phyloP scores from a whole-genome alignment of 2,797 vertebrate species.

The Heterohyrax brucei region DNA sequence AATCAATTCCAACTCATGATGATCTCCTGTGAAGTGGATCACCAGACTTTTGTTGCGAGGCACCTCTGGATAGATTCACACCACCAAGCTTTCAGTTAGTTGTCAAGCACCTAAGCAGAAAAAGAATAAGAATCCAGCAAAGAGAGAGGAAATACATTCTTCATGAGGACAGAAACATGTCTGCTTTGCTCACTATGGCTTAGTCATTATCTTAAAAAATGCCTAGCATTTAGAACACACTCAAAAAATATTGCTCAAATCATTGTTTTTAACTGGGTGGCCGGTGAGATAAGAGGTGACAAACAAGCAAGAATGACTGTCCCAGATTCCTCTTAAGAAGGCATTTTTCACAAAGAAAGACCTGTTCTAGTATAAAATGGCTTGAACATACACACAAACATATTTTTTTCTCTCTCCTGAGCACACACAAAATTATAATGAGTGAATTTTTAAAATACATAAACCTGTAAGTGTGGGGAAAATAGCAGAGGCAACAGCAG shows the following conservation, averaged over 20 bases:
- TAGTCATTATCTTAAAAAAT: not conserved
- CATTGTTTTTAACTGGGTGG: not conserved
- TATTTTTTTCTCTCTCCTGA: not conserved
- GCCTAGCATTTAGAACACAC: not conserved
- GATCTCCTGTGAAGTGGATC: not conserved
- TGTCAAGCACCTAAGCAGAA: not conserved
- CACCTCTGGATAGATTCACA: no score
- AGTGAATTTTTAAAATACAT: conserved; percentile 11
- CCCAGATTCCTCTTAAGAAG: not conserved
- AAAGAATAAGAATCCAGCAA: not conserved
- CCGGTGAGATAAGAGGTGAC: not conserved
- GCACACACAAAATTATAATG: not conserved
- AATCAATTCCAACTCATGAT: not conserved
- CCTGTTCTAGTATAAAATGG: conserved; percentile 26
- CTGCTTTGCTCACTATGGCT: not conserved
- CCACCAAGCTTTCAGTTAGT: no score
- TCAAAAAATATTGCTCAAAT: not conserved
- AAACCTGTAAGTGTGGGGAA: conserved; percentile 35
- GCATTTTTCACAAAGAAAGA: not conserved
- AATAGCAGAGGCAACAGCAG: conserved; percentile 44
- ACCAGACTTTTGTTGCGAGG: no score
- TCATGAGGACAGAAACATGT: not conserved
- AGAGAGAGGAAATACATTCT: not conserved
- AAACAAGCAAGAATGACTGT: not conserved
- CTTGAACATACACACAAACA: not conserved